A percentile compares a stretch with the other conserved stretches of the same genome.
phyloP scores from a whole-genome alignment of 1,140 invertebrate species.

The Thalassaphorura encarpata region DNA sequence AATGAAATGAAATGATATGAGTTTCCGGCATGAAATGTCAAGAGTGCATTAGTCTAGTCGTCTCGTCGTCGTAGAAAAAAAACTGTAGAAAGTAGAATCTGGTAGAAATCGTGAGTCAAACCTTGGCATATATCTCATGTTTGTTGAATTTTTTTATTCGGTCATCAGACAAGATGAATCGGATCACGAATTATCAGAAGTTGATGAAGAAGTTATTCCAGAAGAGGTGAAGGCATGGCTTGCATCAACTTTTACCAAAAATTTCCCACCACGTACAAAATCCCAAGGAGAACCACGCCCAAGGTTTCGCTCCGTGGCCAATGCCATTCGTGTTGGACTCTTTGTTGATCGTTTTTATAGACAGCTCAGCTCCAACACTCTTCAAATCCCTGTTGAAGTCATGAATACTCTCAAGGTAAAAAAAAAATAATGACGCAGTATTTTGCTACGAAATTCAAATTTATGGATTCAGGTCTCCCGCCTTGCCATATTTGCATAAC shows the following conservation, averaged over 20 bases:
- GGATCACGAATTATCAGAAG: conserved; percentile 87
- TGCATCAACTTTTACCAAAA: conserved; percentile 92
- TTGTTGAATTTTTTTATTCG: no score
- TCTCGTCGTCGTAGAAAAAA: no score
- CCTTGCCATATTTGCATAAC: not conserved
- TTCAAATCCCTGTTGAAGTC: conserved; percentile 74
- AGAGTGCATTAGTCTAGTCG: no score
- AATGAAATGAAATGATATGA: no score
- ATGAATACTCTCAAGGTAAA: conserved; percentile 76
- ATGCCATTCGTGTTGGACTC: conserved; percentile 92
- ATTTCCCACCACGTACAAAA: conserved; percentile 50
- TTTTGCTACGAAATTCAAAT: no score
- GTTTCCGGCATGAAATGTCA: no score
- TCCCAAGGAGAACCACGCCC: conserved; percentile 58
- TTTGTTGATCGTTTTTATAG: conserved; percentile 86
- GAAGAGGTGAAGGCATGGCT: conserved; percentile 94
- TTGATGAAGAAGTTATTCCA: conserved; percentile 89
- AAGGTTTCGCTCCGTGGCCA: conserved; percentile 90
- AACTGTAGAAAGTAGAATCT: no score
- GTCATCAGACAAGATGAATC: conserved; percentile 24
- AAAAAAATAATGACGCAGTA: no score
- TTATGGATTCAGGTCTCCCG: not conserved
- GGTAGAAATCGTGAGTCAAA: no score
- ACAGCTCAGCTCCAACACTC: conserved; percentile 68
- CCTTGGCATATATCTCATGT: no score